Percentiles rank a stretch among this genome's conserved stretches.
These are phyloP conservation scores for Aphodius granarius DNA, from an alignment of 2,888 invertebrate genomes.

Conservation along the genomic window DNA sequence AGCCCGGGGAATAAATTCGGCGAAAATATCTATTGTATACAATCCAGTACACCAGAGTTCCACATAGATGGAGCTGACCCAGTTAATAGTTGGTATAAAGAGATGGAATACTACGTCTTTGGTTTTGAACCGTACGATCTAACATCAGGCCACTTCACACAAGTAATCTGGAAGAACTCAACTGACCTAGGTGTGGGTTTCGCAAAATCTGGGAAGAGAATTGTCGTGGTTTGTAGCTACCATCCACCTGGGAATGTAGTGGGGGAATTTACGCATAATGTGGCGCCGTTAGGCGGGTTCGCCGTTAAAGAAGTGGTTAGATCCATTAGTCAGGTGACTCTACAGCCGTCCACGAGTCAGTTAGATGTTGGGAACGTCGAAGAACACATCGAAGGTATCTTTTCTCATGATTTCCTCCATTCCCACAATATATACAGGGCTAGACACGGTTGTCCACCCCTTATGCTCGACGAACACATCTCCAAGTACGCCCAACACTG, in stretches of 20 bases:
- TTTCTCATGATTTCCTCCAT: constrained; percentile 71
- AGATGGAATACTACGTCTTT: constrained; percentile 70
- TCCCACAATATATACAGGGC: constrained; percentile 74
- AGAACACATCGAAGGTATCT: constrained; percentile 51
- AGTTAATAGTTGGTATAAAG: constrained; percentile 76
- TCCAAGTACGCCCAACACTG: constrained; percentile 71
- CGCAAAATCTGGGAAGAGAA: constrained; percentile 67
- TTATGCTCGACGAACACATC: constrained; percentile 66
- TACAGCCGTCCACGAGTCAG: constrained; percentile 19
- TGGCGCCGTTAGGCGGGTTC: constrained; percentile 61
- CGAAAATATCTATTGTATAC: constrained; percentile 73
- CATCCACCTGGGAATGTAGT: constrained; percentile 85
- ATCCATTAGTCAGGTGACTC: constrained; percentile 46
- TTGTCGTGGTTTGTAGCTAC: constrained; percentile 88
- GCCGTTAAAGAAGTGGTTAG: constrained; percentile 49
- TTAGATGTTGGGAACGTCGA: constrained; percentile 16
- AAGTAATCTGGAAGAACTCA: constrained; percentile 81
- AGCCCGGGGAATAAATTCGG: constrained; percentile 61
- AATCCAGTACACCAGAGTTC: constrained; percentile 67
- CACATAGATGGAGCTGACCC: constrained; percentile 69
- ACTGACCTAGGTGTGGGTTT: constrained; percentile 75
- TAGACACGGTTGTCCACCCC: constrained; percentile 68
- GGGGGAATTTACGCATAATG: constrained; percentile 72
- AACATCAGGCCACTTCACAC: constrained; percentile 71
- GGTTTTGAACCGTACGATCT: constrained; percentile 67